Percentiles rank a stretch among this genome's conserved stretches.
These are phyloP conservation scores for Suncus etruscus DNA, from an alignment of 2,113 vertebrate genomes.

Conservation along the genomic window DNA sequence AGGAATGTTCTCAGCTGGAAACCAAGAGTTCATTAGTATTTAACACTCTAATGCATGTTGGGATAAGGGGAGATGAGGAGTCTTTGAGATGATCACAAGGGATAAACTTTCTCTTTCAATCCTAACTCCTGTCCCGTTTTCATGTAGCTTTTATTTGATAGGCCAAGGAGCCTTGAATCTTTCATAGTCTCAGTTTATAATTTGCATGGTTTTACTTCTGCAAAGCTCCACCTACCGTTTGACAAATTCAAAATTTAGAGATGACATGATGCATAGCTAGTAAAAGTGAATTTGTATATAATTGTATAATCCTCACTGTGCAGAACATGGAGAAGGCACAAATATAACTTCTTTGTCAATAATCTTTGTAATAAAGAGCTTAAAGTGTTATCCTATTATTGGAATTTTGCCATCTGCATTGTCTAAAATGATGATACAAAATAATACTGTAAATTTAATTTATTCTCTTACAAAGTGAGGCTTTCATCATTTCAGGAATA, in stretches of 20 bases:
- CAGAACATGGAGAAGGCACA: constrained; percentile 67
- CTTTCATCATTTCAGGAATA: constrained; percentile 56
- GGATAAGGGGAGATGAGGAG: not conserved
- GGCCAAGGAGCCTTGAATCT: not conserved
- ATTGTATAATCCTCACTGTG: constrained; percentile 60
- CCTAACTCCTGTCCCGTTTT: not conserved
- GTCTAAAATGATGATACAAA: constrained; percentile 47
- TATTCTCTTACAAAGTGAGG: constrained; percentile 55
- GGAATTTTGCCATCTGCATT: constrained; percentile 70
- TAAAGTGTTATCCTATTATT: constrained; percentile 71
- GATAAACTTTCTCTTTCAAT: not conserved
- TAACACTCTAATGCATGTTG: accelerated
- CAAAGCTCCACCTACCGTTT: constrained; percentile 5
- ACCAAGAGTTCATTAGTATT: not conserved
- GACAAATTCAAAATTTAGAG: constrained; percentile 64
- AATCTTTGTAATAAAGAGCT: constrained; percentile 78
- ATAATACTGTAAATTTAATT: constrained; percentile 56
- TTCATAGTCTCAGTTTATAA: constrained; percentile 40
- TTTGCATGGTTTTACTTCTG: constrained; percentile 2
- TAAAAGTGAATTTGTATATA: constrained; percentile 62
- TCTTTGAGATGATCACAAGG: not conserved
- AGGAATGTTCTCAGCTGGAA: not conserved
- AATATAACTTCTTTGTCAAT: constrained; percentile 63
- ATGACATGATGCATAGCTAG: constrained; percentile 34
- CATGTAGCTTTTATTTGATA: not conserved